Evolutionary conservation across 2,797 vertebrate species (phyloP).

Genomic region (Pempheris klunzingeri): DNA sequence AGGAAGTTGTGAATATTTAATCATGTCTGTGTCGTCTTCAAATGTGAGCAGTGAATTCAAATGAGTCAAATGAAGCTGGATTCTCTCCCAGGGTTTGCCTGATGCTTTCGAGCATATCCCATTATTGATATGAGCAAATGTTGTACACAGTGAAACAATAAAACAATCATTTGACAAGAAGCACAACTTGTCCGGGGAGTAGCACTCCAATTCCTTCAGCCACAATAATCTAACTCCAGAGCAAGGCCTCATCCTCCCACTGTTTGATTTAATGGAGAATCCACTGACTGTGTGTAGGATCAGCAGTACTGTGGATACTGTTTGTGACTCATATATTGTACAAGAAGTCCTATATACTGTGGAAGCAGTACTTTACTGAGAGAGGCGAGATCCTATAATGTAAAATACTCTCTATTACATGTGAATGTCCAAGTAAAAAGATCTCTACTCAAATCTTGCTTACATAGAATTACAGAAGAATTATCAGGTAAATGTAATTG

Average conservation of each 20-base stretch:
- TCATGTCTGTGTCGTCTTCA: conserved; percentile 40
- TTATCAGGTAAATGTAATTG: not conserved
- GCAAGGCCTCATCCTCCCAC: conserved; percentile 36
- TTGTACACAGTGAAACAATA: conserved; percentile 69
- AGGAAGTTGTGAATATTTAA: conserved; percentile 70
- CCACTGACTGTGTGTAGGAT: conserved; percentile 22
- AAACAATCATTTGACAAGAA: conserved; percentile 62
- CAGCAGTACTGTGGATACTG: not conserved
- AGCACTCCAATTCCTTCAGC: conserved; percentile 51
- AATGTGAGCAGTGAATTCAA: conserved; percentile 53
- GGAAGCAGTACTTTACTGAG: not conserved
- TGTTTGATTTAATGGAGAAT: conserved; percentile 52
- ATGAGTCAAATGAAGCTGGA: conserved; percentile 68
- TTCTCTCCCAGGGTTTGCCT: conserved; percentile 67
- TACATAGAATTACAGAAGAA: not conserved
- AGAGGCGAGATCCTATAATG: not conserved
- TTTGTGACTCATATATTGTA: not conserved
- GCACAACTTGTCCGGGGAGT: conserved; percentile 62
- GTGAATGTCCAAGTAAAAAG: too few species aligned
- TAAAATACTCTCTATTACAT: not conserved
- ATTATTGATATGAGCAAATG: conserved; percentile 77
- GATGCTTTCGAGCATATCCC: conserved; percentile 68
- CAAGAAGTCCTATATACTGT: not conserved
- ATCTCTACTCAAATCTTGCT: too few species aligned
- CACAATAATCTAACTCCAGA: conserved; percentile 56